Evolutionary conservation across 2,113 vertebrate genomes (phyloP), one percentile per base, ranked within the genome.

Genomic region (Osmerus mordax): DNA sequence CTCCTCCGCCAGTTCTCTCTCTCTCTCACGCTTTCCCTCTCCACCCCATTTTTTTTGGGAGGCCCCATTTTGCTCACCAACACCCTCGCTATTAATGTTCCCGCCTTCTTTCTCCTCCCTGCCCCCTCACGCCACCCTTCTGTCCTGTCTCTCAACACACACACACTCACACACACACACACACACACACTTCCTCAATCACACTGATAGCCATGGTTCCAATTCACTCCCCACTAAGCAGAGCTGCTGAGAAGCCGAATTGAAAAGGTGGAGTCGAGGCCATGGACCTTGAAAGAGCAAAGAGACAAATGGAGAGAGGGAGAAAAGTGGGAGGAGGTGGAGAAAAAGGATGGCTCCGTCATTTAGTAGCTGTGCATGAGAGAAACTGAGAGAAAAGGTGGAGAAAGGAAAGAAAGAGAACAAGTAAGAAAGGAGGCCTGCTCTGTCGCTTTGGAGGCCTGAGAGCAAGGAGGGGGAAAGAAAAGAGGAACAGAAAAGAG

Each of bases 171-270:
- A 18, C 54, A 11, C 56, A 5, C 56, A 21, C 56, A 23, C 19
- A 25, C 58, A 23, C 58, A 60, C 58, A 60, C 29, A 65, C 77
- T 78, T 73, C 88, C 89, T 91, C 88, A 87, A 85, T 93, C 87
- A 91, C 90, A 89, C 88, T 87, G 90, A 85, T 89, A 91, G 90
- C 90, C 87, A 86, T 25, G 62, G 90, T 92, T 93, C 91, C 92
- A 91, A 92, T 94, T 90, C 85, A 71, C 92, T 92, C 90, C 87
- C 89, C 83, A 89, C 93, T 90, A 92, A 91, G 82, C 88, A 79
- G 81, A 87, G 77, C 88, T 91, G 87, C 82, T 90, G 86, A 88
- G 89, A 83, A 84, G 79, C 75, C 82, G 89, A 88, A 90, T 86
- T 90, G 90, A 87, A 93, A 92, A 91, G 91, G 85, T 87, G 91